Evolutionary conservation across 2,113 vertebrate species (phyloP), one percentile per base, ranked within the genome.

Genomic region (Albula glossodonta): DNA sequence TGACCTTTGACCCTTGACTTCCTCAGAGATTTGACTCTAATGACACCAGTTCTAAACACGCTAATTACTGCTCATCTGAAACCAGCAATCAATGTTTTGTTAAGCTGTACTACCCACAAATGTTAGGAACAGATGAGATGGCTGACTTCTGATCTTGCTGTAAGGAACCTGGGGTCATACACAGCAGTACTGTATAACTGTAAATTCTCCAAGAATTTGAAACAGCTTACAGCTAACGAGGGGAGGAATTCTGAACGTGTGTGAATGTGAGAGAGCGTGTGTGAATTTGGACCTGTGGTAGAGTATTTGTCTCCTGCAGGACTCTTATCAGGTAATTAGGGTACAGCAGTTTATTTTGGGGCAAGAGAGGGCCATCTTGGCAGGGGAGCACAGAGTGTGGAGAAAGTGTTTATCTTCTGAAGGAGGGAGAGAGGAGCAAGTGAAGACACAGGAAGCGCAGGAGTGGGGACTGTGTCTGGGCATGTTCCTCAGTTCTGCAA

Each of bases 351-450:
- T 10, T 66, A 31, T 50, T 66, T 63, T 6, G 50, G 17, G 50
- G 48, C 9, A 25, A 49, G 17, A 31, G 3, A n/a, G 22, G n/a
- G n/a, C 60, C n/a, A 13, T 74, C 70, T 74, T 51, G 22, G 8
- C 8, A 8, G 12, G 25, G 52, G 41, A 83, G 49, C 22, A n/a
- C 11, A 10, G 63, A 51, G n/a, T 8, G 70, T 22, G 49, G 82
- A 51, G 82, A 74, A 74, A 74, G 70, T 50, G 19, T 41, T 83
- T 83, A 83, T 83, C 48, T 66, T 13, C 22, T 8, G 4, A 22
- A 17, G 12, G 11, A 13, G 86, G 31, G 31, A 87, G 84, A 77
- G 86, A 87, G 88, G 86, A 88, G 88, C 17, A 25, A n/a, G 10
- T 56, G n/a, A 31, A 50, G 51, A 31, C 80, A 31, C 80, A 81